A percentile compares a stretch with the other conserved stretches of the same genome.
Conservation (phyloP, 1,140 invertebrate genomes). For the Sitophilus oryzae region DNA sequence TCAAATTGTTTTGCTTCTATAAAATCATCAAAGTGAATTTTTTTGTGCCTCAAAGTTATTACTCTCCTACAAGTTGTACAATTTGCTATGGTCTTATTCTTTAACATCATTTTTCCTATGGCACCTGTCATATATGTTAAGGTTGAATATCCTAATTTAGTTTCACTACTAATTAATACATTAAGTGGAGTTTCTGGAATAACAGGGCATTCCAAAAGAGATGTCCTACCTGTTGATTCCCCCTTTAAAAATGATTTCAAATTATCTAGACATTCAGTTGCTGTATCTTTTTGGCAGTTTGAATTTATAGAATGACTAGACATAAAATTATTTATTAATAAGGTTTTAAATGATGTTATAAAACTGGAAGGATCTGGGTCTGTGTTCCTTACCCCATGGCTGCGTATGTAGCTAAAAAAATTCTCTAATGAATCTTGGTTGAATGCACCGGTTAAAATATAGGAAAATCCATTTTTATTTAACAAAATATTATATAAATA, state of each 20-base stretch:
- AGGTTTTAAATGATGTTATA: constrained; percentile 17
- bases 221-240: too few species aligned
- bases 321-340: constrained; percentile 22
- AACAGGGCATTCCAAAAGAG: too few species aligned
- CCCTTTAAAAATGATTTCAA: constrained; percentile 3
- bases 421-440: constrained; percentile 30
- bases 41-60: too few species aligned
- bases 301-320: constrained; percentile 16
- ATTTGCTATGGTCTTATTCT: too few species aligned
- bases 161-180: too few species aligned
- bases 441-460: constrained; percentile 16
- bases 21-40: too few species aligned
- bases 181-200: too few species aligned
- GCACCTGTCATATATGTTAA: too few species aligned
- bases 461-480: constrained; percentile 8
- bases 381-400: constrained; percentile 15
- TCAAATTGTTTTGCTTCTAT: too few species aligned
- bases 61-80: too few species aligned
- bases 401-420: constrained; percentile 25
- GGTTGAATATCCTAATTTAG: too few species aligned
- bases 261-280: not conserved
- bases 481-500: constrained; percentile 14
- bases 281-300: constrained; percentile 21
- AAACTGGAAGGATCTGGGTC: constrained; percentile 19
- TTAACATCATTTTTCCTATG: too few species aligned